Base-by-base conservation (phyloP, 2,888 invertebrate species). In the Andrena dorsata region DNA sequence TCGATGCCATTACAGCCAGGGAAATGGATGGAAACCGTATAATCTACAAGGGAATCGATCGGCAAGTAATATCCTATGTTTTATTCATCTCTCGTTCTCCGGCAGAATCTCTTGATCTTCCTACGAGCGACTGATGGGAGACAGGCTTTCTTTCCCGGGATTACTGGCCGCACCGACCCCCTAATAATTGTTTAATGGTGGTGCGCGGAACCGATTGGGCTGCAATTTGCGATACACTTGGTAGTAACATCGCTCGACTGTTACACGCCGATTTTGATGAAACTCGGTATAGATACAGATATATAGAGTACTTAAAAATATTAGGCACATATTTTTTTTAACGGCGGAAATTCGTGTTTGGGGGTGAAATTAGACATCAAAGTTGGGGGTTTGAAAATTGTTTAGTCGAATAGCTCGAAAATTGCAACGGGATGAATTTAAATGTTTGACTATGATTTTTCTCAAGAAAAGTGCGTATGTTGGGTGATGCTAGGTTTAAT, bases 31-130 rank as follows among this genome's bases (percentile, higher is more conserved):
- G 64, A 60, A 70, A 64, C 76, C 69, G 69, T 79, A 78, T 79
- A 79, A 79, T 79, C 79, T 65, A 58, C 49, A 49, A 32, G n/a
- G 16, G 56, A 53, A 79, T 79, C 71, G 79, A 80, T 80, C 70
- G 71, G 13, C 32, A 66, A 79, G 47, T 79, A 66, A 80, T 79
- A 79, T 72, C 80, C 79, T 56, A 80, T 80, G 80, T 80, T 80
- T 80, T 80, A 80, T 80, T 79, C 80, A 80, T 80, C 72, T 72
- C 80, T 66, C 32, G 51, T 32, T 30, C 61, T 3, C 32, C 8
- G 26, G 23, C 30, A 30, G 77, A 78, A 76, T 68, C 77, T 69
- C 78, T 76, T 77, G 77, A 79, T 79, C 69, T 77, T 56, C 56
- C 56, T 26, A 63, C 68, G 53, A 78, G 76, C 78, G 68, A 68